Base-by-base conservation (phyloP, 2,888 invertebrate genomes). In the Campaea margaritaria region DNA sequence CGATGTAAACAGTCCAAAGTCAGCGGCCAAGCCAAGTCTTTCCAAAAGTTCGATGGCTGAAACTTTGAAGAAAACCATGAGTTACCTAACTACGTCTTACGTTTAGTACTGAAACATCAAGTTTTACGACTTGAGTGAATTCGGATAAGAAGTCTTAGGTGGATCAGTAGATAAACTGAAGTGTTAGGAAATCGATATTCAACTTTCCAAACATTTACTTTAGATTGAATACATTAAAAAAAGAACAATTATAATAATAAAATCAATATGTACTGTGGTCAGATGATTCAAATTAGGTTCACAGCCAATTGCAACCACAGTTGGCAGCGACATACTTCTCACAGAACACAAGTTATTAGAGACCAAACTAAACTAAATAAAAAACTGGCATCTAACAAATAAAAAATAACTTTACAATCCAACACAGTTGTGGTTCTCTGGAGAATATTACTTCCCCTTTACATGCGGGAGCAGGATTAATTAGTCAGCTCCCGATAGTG, bases 401-500 rank as follows among this genome's bases (percentile, higher is more conserved):
- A 3, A 5, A 9, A 46, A 15, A 31, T 31, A 41, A 41, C 10
- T 47, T 15, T 36, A 31, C 7, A 31, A 31, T 9, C 2, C 13
- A 7, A 12, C 4, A 4, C 12, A 3, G 14, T 14, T 14, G 39
- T 44, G 31, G 43, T 62, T 64, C 58, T 55, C 60, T 54, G 39
- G 51, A 62, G 64, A 61, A 64, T 46, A 41, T 34, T 21, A 36
- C 43, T 34, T 57, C 62, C 60, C 16, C 36, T 48, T 36, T 47
- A 44, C 53, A 54, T 59, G 61, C 56, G 46, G 53, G 59, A 79
- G 72, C 69, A 75, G 78, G 81, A 85, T 87, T 87, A 87, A 89
- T 88, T 87, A 83, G 79, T 78, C 76, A 75, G 76, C 81, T 83
- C 75, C 69, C 68, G 83, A 85, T 83, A 79, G 83, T 80, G 75